Base-by-base conservation (phyloP, 92 coral and sea anemone genomes). In the Pocillopora meandrina region DNA sequence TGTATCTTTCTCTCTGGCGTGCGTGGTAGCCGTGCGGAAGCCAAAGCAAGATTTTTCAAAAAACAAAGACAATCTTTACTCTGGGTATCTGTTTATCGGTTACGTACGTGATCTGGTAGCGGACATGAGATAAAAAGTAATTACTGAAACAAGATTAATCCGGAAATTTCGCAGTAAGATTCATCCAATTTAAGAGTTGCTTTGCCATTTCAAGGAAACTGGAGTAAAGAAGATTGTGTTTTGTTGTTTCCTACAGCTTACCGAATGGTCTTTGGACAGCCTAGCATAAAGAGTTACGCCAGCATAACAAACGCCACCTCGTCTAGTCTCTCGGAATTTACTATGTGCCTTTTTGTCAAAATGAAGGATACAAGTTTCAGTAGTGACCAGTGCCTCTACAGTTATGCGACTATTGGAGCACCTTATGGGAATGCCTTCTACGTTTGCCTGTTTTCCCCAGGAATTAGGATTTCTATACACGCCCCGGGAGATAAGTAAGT, bases 291-390 rank as follows among this genome's bases (percentile, higher is more conserved):
- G 56, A 11, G 61, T 76, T 76, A 76, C 67, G 80, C 68, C 80
- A 60, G 31, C 26, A 16, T 3, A 56, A 8, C 10, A 33, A 76
- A 76, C 19, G 80, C 80, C 49, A 34, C 59, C 19, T 36, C 47
- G 11, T 33, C 65, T 14, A 35, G 6, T 20, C 69, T 76, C 56
- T 1, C 15, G 10, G 80, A 52, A 76, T 76, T 76, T 23, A 76
- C 80, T 10, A 21, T 76, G 68, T 76, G 80, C 67, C 33, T 60
- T 35, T 76, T 76, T 17, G 67, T 76, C 9, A 76, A 76, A 33
- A 4, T 9, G 67, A 60, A 58, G 34, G 23, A 58, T 15, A 26
- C 20, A 16, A 18, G 1, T 26, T 3, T 17, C n/a, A 0, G 1
- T 19, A 0, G 10, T 34, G 7, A 11, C 0, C 80, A 34, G 19